A percentile compares a stretch with the other conserved stretches of the same genome.
Evolutionary conservation across 1,140 invertebrate genomes (phyloP).

Genomic region (Bombus impatiens): DNA sequence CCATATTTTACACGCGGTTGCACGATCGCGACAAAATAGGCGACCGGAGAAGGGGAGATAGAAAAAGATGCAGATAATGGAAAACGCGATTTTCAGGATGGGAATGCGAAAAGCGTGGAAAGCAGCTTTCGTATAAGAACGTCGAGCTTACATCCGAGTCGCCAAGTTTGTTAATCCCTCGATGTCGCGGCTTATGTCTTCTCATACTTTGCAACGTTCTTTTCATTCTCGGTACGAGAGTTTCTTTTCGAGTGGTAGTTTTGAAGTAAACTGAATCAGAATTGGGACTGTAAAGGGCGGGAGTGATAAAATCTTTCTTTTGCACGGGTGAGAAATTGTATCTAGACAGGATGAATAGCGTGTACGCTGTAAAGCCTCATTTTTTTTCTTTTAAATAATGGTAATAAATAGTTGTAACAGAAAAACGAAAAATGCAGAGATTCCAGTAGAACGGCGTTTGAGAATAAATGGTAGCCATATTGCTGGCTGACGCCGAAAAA

Average conservation of each 20-base stretch:
- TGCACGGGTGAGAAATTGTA: not conserved
- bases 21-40: not conserved
- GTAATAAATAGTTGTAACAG: no score
- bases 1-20: not conserved
- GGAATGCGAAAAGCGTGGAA: not conserved
- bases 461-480: not conserved
- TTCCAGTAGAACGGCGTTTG: not conserved
- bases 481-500: not conserved
- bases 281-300: not conserved
- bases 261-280: not conserved
- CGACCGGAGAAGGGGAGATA: not conserved
- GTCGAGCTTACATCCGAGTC: not conserved
- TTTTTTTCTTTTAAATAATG: not conserved
- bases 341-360: not conserved
- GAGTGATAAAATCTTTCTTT: not conserved
- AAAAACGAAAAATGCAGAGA: no score
- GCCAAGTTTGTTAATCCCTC: conserved; percentile 37
- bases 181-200: not conserved
- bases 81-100: conserved; percentile 20
- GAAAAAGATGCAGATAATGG: conserved; percentile 7
- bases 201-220: not conserved
- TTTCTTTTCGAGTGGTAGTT: not conserved
- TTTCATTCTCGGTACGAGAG: no score
- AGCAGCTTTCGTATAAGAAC: conserved; percentile 27
- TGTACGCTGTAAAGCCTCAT: not conserved